Evolutionary conservation across 1,140 invertebrate species (phyloP).

Genomic region (Drosophila kanapiae): DNA sequence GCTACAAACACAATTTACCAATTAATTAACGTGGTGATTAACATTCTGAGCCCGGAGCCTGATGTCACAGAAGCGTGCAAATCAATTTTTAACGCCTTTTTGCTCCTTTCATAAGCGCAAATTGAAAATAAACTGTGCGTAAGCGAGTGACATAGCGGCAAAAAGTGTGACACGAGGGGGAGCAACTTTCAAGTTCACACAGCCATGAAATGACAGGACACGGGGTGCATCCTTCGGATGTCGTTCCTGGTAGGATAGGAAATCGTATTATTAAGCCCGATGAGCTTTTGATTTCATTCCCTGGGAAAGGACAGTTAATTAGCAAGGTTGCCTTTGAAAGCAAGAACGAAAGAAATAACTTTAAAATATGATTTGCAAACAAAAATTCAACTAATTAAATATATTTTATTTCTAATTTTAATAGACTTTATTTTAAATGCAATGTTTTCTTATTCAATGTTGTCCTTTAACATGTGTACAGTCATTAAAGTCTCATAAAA

Average conservation of each 20-base stretch:
- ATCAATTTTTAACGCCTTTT: constrained; percentile 73
- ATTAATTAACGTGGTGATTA: constrained; percentile 76
- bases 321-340: neutral
- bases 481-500: constrained; percentile 49
- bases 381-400: neutral
- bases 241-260: constrained; percentile 38
- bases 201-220: constrained; percentile 66
- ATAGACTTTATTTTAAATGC: neutral
- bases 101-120: constrained; percentile 61
- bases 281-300: constrained; percentile 1
- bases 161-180: neutral
- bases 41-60: constrained; percentile 37
- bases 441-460: neutral
- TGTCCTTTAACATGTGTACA: neutral
- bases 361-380: neutral
- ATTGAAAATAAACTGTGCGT: constrained; percentile 69
- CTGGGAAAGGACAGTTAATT: constrained; percentile 6
- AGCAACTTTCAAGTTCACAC: constrained; percentile 63
- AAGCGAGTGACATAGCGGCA: constrained; percentile 16
- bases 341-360: neutral
- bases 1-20: constrained; percentile 68
- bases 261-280: constrained; percentile 29
- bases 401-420: neutral
- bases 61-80: constrained; percentile 44
- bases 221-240: constrained; percentile 34